These are phyloP conservation scores for Hemiprocne comata DNA, from an alignment of 2,113 vertebrate species.

Conservation along the genomic window DNA sequence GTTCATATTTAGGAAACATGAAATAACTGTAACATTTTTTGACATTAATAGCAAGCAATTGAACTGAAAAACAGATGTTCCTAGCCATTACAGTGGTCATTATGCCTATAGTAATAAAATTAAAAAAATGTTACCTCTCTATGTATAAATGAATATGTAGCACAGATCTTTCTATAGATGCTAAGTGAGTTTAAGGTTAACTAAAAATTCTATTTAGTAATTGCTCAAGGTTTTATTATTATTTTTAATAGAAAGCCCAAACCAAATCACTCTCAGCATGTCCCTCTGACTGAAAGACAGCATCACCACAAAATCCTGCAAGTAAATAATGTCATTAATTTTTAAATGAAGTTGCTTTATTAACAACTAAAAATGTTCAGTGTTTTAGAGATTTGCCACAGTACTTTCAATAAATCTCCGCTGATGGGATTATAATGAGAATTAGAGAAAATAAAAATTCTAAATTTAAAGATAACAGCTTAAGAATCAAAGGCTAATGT, in stretches of 20 bases:
- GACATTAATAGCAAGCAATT: neutral
- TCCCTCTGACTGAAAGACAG: neutral
- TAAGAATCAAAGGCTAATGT: neutral
- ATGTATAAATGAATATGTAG: neutral
- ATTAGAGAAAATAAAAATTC: neutral
- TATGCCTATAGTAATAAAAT: neutral
- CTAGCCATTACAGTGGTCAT: neutral
- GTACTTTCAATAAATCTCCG: neutral
- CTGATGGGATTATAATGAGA: neutral
- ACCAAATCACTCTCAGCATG: neutral
- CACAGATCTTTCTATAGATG: neutral
- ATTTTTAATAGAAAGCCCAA: neutral
- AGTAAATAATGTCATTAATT: neutral
- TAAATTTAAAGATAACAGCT: neutral
- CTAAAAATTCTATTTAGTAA: neutral
- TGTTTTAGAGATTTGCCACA: neutral
- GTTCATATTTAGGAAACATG: neutral
- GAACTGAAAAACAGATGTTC: neutral
- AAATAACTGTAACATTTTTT: neutral
- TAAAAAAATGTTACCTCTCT: neutral
- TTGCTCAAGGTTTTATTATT: neutral
- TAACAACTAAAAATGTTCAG: neutral
- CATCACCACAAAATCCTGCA: conserved; percentile 12
- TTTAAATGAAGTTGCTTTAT: neutral
- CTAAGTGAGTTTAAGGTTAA: neutral